Evolutionary conservation across 2,888 invertebrate species (phyloP).

Genomic region (Melanargia galathea): DNA sequence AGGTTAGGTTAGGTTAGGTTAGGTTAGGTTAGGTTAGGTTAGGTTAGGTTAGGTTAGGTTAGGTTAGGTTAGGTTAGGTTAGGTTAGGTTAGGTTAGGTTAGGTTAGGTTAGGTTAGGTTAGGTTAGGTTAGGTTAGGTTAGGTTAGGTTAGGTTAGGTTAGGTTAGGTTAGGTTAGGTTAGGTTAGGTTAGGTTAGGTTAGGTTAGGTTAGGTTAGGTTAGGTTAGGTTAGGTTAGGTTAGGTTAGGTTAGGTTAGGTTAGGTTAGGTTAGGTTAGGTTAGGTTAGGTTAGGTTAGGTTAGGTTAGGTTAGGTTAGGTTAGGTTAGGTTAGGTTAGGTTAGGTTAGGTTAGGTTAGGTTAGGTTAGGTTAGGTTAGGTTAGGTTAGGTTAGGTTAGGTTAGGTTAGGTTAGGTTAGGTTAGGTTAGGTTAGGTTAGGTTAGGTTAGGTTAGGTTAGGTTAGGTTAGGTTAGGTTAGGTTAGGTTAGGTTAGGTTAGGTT

Average conservation of each 20-base stretch:
- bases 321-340: constrained; percentile 32
- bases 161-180: constrained; percentile 40
- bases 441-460: constrained; percentile 34
- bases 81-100: too few relatives aligned
- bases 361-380: constrained; percentile 34
- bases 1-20: too few relatives aligned
- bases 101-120: constrained; percentile 38
- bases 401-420: constrained; percentile 33
- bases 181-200: constrained; percentile 35
- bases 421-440: constrained; percentile 34
- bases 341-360: constrained; percentile 32
- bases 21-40: too few relatives aligned
- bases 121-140: constrained; percentile 40
- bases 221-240: constrained; percentile 25
- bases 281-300: constrained; percentile 32
- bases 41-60: too few relatives aligned
- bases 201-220: constrained; percentile 38
- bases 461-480: constrained; percentile 34
- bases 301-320: constrained; percentile 33
- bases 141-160: constrained; percentile 39
- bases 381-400: constrained; percentile 31
- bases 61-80: too few relatives aligned
- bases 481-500: constrained; percentile 35
- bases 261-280: constrained; percentile 34
- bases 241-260: constrained; percentile 33